These are phyloP conservation scores for Rousettus madagascariensis DNA, from an alignment of 2,797 vertebrate genomes.

Conservation along the genomic window DNA sequence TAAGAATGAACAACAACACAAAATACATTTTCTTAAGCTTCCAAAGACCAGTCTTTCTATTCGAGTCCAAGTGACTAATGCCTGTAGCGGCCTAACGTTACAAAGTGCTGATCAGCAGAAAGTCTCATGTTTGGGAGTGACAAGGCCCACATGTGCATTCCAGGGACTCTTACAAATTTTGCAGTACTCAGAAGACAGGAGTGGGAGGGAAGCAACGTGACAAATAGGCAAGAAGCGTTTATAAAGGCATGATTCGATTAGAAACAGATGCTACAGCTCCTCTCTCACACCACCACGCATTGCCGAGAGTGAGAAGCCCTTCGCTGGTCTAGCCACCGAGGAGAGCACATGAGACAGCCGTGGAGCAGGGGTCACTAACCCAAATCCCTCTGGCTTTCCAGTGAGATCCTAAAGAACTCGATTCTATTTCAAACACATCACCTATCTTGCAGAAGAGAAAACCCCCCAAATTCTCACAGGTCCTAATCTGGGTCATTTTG, in stretches of 20 bases:
- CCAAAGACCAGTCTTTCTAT: conserved; percentile 72
- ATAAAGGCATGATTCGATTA: conserved; percentile 66
- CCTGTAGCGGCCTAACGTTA: conserved; percentile 68
- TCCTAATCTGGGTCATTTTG: background rate
- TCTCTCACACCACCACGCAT: background rate
- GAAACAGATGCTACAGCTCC: conserved; percentile 80
- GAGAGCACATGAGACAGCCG: background rate
- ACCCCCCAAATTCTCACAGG: background rate
- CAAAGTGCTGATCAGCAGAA: conserved; percentile 78
- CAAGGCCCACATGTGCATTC: conserved; percentile 85
- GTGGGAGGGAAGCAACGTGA: conserved; percentile 52
- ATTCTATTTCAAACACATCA: background rate
- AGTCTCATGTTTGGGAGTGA: conserved; percentile 68
- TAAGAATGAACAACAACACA: conserved; percentile 72
- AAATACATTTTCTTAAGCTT: conserved; percentile 75
- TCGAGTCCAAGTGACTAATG: conserved; percentile 76
- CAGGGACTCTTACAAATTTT: conserved; percentile 73
- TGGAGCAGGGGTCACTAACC: background rate
- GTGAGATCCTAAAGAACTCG: background rate
- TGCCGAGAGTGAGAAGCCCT: background rate
- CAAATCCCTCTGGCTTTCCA: background rate
- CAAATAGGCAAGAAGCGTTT: conserved; percentile 76
- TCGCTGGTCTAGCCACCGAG: background rate
- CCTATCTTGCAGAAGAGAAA: background rate
- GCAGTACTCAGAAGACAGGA: background rate